Evolutionary conservation across 1,140 invertebrate genomes (phyloP).

Genomic region (Chlorops oryzae): DNA sequence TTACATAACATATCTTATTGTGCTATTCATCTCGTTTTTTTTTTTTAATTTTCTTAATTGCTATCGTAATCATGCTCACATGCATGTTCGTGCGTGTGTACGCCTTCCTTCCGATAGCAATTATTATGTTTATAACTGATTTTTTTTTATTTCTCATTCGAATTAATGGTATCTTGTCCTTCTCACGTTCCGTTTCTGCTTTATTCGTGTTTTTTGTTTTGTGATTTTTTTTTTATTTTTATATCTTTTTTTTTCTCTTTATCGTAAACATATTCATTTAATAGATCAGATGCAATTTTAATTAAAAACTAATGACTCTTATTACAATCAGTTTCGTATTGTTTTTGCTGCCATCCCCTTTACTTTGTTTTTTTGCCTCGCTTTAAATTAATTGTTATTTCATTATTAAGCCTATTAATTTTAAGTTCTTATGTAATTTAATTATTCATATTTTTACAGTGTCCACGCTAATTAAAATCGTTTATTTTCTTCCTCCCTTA

Average conservation of each 20-base stretch:
- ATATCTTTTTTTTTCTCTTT: constrained; percentile 5
- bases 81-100: too few species aligned
- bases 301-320: too few species aligned
- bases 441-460: not conserved
- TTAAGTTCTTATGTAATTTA: not conserved
- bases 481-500: not conserved
- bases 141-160: constrained; percentile 1
- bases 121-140: constrained; percentile 8
- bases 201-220: not conserved
- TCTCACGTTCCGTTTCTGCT: not conserved
- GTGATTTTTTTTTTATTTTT: not conserved
- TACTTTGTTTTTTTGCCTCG: too few species aligned
- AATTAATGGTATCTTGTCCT: not conserved
- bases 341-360: too few species aligned
- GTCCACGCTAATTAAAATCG: too few species aligned
- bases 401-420: not conserved
- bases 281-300: too few species aligned
- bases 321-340: too few species aligned
- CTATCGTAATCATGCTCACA: too few species aligned
- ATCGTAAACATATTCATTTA: not conserved
- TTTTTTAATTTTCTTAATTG: constrained; percentile 12
- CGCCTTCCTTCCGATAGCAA: too few species aligned
- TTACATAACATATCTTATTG: constrained; percentile 8
- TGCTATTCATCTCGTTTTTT: constrained; percentile 34
- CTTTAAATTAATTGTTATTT: not conserved